phyloP scores from a whole-genome alignment of 2,797 vertebrate genomes.

The Etheostoma nigrum region DNA sequence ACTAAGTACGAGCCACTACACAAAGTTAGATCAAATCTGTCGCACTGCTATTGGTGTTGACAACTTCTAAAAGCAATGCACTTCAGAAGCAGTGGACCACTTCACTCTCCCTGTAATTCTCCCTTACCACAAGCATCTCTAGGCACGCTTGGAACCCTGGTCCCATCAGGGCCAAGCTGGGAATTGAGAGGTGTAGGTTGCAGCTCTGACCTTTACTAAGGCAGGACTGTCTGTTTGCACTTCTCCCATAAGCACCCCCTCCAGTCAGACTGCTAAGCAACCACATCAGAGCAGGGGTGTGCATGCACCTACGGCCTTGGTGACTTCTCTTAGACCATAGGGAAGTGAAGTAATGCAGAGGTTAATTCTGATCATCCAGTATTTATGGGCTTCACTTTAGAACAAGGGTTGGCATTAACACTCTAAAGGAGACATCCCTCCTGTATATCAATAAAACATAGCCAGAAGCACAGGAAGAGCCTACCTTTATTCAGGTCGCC shows the following conservation, averaged over 20 bases:
- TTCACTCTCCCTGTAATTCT: constrained; percentile 59
- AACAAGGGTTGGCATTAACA: constrained; percentile 87
- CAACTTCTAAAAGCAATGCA: constrained; percentile 68
- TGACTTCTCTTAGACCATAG: constrained; percentile 78
- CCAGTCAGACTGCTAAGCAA: constrained; percentile 82
- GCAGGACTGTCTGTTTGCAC: constrained; percentile 85
- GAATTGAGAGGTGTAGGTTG: constrained; percentile 83
- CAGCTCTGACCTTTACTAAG: constrained; percentile 84
- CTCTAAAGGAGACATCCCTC: constrained; percentile 83
- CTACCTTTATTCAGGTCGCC: constrained; percentile 69
- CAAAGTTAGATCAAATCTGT: constrained; percentile 73
- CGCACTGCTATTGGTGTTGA: constrained; percentile 73
- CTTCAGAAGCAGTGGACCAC: constrained; percentile 47
- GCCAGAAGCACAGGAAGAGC: constrained; percentile 66
- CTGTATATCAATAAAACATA: constrained; percentile 88
- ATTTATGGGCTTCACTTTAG: constrained; percentile 85
- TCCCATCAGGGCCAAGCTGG: constrained; percentile 74
- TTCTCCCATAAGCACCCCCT: constrained; percentile 77
- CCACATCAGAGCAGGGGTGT: constrained; percentile 78
- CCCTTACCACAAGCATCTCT: constrained; percentile 74
- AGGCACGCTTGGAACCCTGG: constrained; percentile 73
- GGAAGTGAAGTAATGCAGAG: constrained; percentile 78
- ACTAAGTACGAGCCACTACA: constrained; percentile 52
- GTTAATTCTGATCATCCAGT: constrained; percentile 86
- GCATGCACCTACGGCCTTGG: constrained; percentile 75